Percentiles rank a stretch among this genome's conserved stretches.
These are phyloP conservation scores for Eilema depressum DNA, from an alignment of 2,888 invertebrate species.

Conservation along the genomic window DNA sequence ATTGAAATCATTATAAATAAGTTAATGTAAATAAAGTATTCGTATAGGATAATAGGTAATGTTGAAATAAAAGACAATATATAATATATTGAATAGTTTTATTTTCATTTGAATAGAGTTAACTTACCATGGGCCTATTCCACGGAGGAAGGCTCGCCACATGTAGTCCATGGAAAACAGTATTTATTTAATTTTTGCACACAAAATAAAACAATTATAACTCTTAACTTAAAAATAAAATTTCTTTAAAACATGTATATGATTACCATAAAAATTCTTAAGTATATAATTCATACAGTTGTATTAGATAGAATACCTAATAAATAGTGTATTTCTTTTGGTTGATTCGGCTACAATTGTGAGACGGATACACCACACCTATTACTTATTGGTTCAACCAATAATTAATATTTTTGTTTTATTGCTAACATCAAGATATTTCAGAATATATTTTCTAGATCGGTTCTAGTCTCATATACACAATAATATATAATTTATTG, in stretches of 20 bases:
- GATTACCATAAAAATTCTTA: constrained; percentile 44
- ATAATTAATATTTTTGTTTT: constrained; percentile 36
- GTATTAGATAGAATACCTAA: constrained; percentile 51
- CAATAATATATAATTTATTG: constrained; percentile 37
- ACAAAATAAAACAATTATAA: constrained; percentile 59
- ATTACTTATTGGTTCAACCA: constrained; percentile 25
- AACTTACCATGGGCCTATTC: constrained; percentile 85
- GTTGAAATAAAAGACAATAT: constrained; percentile 62
- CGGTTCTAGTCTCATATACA: constrained; percentile 29
- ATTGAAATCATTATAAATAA: not conserved
- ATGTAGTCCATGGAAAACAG: constrained; percentile 84
- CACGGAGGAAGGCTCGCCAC: constrained; percentile 79
- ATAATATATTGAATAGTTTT: constrained; percentile 67
- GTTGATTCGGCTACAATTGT: constrained; percentile 29
- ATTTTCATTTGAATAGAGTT: constrained; percentile 77
- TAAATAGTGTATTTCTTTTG: constrained; percentile 27
- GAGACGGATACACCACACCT: constrained; percentile 27
- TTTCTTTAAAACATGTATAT: constrained; percentile 41
- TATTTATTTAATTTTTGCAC: constrained; percentile 78
- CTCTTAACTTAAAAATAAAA: constrained; percentile 51
- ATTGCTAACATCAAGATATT: constrained; percentile 50
- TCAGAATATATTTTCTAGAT: constrained; percentile 31
- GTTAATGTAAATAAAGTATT: constrained; percentile 40
- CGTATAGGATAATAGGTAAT: constrained; percentile 27
- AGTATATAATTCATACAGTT: constrained; percentile 39